A percentile compares a stretch with the other conserved stretches of the same genome.
phyloP scores from a whole-genome alignment of 1,140 invertebrate species.

The Drosophila watanabei region DNA sequence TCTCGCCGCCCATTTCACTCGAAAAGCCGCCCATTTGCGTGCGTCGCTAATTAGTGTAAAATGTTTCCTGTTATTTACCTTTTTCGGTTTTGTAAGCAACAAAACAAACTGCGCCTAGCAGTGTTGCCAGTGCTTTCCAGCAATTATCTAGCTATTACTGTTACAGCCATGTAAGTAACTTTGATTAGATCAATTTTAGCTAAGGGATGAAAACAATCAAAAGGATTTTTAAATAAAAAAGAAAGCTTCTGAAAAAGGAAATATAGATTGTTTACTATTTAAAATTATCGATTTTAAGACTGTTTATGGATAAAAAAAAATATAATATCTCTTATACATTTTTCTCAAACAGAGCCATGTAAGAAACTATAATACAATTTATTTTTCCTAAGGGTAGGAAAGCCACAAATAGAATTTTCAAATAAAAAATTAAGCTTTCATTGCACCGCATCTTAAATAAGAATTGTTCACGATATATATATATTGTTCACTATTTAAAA shows the following conservation, averaged over 20 bases:
- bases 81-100: constrained; percentile 75
- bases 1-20: constrained; percentile 28
- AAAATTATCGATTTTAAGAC: no score
- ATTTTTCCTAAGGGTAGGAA: neutral
- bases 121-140: constrained; percentile 1
- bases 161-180: neutral
- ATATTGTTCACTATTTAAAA: neutral
- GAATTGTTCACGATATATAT: no score
- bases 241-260: no score
- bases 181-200: neutral
- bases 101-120: constrained; percentile 60
- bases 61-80: constrained; percentile 85
- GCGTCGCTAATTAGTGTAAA: constrained; percentile 84
- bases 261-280: no score
- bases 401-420: neutral
- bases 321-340: no score
- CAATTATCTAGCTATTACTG: constrained; percentile 6
- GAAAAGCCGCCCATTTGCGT: constrained; percentile 74
- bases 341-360: no score
- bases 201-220: no score
- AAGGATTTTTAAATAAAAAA: no score
- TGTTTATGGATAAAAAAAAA: no score
- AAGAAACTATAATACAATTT: no score
- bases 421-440: neutral
- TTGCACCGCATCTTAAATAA: neutral